These are phyloP conservation scores for Pitangus sulphuratus DNA, from an alignment of 2,797 vertebrate species.

Conservation along the genomic window DNA sequence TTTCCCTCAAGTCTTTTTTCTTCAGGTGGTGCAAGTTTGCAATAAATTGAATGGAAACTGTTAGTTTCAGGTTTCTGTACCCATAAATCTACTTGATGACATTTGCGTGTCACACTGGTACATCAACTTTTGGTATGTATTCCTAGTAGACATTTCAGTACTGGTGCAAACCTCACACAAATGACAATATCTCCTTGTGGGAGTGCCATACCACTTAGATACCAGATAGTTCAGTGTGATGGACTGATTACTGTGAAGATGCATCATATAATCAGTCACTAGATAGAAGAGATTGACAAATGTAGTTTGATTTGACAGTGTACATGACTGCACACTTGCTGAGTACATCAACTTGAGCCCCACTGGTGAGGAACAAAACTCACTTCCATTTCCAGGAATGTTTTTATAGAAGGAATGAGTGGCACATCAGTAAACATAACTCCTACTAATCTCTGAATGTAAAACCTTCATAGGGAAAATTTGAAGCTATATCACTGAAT, in stretches of 20 bases:
- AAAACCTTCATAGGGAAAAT: background rate
- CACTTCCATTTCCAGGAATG: background rate
- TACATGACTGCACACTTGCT: background rate
- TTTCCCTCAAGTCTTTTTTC: background rate
- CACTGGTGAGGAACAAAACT: background rate
- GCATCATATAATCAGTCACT: background rate
- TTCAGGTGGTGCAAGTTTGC: background rate
- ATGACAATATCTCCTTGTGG: background rate
- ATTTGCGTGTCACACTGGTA: background rate
- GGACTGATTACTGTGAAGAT: background rate
- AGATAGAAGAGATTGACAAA: background rate
- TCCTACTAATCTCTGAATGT: background rate
- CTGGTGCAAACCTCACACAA: background rate
- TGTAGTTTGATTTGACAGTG: background rate
- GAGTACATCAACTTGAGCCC: background rate
- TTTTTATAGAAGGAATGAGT: background rate
- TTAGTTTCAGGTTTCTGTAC: background rate
- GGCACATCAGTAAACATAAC: background rate
- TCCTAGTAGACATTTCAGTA: background rate
- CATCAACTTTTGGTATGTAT: background rate
- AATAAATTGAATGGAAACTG: background rate
- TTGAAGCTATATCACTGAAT: background rate
- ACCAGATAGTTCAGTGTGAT: background rate
- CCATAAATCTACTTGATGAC: background rate
- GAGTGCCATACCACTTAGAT: background rate